These are phyloP conservation scores for Hiodon alosoides DNA, from an alignment of 2,113 vertebrate species.

Conservation along the genomic window DNA sequence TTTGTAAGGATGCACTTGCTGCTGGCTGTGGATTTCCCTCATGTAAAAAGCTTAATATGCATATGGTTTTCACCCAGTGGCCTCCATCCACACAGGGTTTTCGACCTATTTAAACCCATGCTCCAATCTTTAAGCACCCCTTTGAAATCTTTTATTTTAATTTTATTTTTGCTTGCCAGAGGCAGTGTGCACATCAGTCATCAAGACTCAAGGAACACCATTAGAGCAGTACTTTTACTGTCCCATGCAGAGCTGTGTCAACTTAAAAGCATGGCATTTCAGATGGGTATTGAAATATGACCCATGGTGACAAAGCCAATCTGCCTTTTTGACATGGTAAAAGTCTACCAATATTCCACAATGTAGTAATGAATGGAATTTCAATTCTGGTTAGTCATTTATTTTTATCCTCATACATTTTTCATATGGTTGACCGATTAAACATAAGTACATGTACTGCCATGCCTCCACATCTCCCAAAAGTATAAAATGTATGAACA, in stretches of 20 bases:
- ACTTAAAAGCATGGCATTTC: neutral
- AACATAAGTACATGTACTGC: too few species aligned
- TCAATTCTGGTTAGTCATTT: too few species aligned
- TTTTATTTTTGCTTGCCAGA: neutral
- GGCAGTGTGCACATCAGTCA: constrained; percentile 2
- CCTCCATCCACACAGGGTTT: neutral
- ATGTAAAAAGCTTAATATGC: constrained; percentile 56
- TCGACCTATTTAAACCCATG: neutral
- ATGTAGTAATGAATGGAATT: too few species aligned
- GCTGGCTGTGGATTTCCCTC: constrained; percentile 43
- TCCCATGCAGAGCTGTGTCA: neutral
- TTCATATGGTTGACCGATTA: too few species aligned
- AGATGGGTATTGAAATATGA: neutral
- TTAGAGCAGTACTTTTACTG: neutral
- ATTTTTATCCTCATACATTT: too few species aligned
- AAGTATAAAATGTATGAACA: neutral
- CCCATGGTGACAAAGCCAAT: neutral
- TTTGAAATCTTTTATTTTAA: neutral
- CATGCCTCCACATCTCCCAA: too few species aligned
- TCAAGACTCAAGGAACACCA: neutral
- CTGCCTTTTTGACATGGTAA: neutral
- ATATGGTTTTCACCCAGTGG: constrained; percentile 39
- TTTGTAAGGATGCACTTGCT: constrained; percentile 50
- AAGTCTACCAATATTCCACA: too few species aligned
- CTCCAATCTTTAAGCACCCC: neutral